These are phyloP conservation scores for Schrankia costaestrigalis DNA, from an alignment of 2,888 invertebrate genomes.

Conservation along the genomic window DNA sequence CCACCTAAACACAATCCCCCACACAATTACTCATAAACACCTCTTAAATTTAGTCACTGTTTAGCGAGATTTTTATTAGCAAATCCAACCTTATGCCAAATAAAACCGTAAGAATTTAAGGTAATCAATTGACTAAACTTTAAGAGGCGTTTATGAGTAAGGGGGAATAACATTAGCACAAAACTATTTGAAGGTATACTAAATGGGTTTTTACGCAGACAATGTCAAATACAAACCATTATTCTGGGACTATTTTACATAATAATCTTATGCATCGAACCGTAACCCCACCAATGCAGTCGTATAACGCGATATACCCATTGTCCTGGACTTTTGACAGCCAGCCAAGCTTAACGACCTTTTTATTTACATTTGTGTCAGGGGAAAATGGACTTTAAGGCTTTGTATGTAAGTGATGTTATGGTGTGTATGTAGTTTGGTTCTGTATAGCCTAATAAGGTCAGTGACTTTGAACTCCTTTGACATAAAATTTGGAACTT, in stretches of 20 bases:
- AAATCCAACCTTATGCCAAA: no score
- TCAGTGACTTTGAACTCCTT: conserved; percentile 40
- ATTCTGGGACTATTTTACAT: conserved; percentile 36
- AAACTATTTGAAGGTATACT: no score
- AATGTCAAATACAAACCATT: not conserved
- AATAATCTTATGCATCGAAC: conserved; percentile 43
- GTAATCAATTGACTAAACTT: no score
- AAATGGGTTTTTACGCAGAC: conserved; percentile 1
- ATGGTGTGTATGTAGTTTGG: no score
- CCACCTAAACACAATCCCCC: no score
- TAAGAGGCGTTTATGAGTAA: no score
- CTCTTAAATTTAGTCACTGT: no score
- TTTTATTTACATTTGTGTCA: conserved; percentile 4
- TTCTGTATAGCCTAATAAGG: conserved; percentile 24
- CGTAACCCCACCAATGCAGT: conserved; percentile 46
- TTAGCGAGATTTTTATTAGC: no score
- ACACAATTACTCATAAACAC: no score
- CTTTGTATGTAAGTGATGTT: conserved; percentile 16
- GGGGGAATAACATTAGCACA: no score
- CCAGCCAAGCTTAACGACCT: conserved; percentile 52
- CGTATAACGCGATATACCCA: conserved; percentile 44
- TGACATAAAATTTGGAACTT: no score
- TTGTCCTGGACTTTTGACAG: conserved; percentile 54
- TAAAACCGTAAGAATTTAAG: no score
- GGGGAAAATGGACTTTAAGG: conserved; percentile 20